Evolutionary conservation across 1,140 invertebrate genomes (phyloP).

Genomic region (Drosophila simulans): DNA sequence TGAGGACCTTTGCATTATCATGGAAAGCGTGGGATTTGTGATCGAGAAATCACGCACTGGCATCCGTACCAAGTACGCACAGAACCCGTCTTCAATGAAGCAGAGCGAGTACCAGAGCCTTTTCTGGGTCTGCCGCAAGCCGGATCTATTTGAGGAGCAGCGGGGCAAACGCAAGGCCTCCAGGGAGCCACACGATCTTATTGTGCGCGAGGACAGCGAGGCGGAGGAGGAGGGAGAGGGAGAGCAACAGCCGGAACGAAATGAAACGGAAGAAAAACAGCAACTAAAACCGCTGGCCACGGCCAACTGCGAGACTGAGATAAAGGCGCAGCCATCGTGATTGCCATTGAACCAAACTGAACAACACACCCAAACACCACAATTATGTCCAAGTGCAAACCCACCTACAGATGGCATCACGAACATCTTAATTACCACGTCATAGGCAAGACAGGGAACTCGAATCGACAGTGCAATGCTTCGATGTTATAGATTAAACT

Average conservation of each 20-base stretch:
- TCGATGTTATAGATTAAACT: constrained; percentile 1
- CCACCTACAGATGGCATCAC: constrained; percentile 39
- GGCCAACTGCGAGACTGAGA: constrained; percentile 26
- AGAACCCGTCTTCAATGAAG: constrained; percentile 96
- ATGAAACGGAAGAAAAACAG: neutral
- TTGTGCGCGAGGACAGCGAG: constrained; percentile 46
- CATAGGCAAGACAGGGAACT: constrained; percentile 11
- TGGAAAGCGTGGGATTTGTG: constrained; percentile 93
- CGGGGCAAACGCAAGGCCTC: constrained; percentile 23
- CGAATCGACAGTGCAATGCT: neutral
- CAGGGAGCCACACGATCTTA: constrained; percentile 62
- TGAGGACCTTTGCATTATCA: constrained; percentile 92
- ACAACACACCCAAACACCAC: neutral
- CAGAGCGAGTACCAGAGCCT: constrained; percentile 83
- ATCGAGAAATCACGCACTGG: constrained; percentile 91
- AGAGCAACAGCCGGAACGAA: neutral
- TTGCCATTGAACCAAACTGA: constrained; percentile 14
- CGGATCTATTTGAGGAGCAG: constrained; percentile 37
- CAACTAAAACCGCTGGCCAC: neutral
- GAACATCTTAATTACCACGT: neutral
- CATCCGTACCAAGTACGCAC: constrained; percentile 94
- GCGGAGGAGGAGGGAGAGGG: constrained; percentile 32
- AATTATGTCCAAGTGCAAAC: constrained; percentile 7
- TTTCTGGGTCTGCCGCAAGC: constrained; percentile 81
- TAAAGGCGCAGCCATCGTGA: constrained; percentile 33